phyloP scores from a whole-genome alignment of 2,113 vertebrate species.

The Megaleporinus macrocephalus region DNA sequence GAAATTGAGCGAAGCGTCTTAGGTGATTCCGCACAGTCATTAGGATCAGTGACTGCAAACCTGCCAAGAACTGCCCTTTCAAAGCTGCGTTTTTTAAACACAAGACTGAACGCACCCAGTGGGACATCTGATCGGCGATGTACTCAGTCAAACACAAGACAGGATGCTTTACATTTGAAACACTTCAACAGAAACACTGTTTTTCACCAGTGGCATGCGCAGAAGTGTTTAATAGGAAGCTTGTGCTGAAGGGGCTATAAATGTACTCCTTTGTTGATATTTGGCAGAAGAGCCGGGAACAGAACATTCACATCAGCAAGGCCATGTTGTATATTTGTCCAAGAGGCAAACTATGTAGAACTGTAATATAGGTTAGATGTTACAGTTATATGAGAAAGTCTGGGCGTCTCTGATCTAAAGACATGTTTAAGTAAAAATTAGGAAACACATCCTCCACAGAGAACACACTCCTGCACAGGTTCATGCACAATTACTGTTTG shows the following conservation, averaged over 20 bases:
- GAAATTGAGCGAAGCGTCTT: not conserved
- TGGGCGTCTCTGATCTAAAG: too few relatives aligned
- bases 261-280: not conserved
- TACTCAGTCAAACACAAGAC: slow-evolving; percentile 19
- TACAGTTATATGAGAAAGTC: not conserved
- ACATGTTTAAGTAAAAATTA: too few relatives aligned
- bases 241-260: slow-evolving; percentile 10
- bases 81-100: slow-evolving; percentile 18
- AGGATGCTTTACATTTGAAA: not conserved
- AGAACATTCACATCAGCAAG: not conserved
- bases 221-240: not conserved
- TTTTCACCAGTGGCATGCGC: not conserved
- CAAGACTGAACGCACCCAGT: not conserved
- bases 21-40: slow-evolving; percentile 1
- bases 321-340: not conserved
- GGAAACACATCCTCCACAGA: too few relatives aligned
- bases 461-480: too few relatives aligned
- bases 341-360: not conserved
- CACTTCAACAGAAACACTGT: not conserved
- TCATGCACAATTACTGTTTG: too few relatives aligned
- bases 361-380: not conserved
- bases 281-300: not conserved
- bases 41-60: slow-evolving; percentile 7
- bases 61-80: slow-evolving; percentile 21
- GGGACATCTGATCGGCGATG: slow-evolving; percentile 2